Conservation (phyloP, 2,113 vertebrate genomes). For the Strix uralensis region DNA sequence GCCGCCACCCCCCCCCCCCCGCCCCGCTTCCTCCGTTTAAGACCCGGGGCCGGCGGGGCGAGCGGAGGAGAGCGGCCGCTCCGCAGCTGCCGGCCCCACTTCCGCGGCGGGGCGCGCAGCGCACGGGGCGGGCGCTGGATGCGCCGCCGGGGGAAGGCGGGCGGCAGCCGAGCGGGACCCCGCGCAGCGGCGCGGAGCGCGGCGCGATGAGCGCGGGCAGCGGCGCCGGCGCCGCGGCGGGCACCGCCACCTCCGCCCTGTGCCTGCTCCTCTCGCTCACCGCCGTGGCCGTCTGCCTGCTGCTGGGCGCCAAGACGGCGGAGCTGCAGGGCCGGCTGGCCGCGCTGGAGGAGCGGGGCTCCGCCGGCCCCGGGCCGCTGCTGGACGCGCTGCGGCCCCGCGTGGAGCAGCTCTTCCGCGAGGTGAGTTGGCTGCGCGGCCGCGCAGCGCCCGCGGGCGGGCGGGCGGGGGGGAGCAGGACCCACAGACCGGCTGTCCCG, state of each 20-base stretch:
- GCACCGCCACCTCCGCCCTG: slow-evolving; percentile 36
- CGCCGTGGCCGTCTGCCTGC: slow-evolving; percentile 83
- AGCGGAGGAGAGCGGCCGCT: background rate
- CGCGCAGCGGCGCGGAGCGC: background rate
- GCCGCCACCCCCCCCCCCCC: slow-evolving; percentile 19
- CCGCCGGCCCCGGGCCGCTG: slow-evolving; percentile 61
- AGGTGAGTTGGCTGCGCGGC: slow-evolving; percentile 75
- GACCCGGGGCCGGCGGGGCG: background rate
- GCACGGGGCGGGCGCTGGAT: slow-evolving; percentile 16
- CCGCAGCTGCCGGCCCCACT: background rate
- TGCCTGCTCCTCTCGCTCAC: slow-evolving; percentile 82
- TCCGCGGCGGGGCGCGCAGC: background rate
- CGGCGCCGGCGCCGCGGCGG: background rate
- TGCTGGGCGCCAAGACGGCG: slow-evolving; percentile 83
- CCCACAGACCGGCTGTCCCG: no score
- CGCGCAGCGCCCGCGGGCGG: background rate
- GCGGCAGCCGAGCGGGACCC: background rate
- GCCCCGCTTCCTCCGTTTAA: slow-evolving; percentile 9
- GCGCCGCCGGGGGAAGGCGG: background rate
- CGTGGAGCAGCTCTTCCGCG: slow-evolving; percentile 80
- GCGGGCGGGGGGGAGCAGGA: no score
- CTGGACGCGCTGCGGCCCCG: slow-evolving; percentile 76
- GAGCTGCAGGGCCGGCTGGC: slow-evolving; percentile 83
- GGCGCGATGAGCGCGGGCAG: background rate
- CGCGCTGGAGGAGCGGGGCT: slow-evolving; percentile 77